A percentile compares a stretch with the other conserved stretches of the same genome.
Evolutionary conservation across 2,888 invertebrate genomes (phyloP).

Genomic region (Eretmocerus hayati): DNA sequence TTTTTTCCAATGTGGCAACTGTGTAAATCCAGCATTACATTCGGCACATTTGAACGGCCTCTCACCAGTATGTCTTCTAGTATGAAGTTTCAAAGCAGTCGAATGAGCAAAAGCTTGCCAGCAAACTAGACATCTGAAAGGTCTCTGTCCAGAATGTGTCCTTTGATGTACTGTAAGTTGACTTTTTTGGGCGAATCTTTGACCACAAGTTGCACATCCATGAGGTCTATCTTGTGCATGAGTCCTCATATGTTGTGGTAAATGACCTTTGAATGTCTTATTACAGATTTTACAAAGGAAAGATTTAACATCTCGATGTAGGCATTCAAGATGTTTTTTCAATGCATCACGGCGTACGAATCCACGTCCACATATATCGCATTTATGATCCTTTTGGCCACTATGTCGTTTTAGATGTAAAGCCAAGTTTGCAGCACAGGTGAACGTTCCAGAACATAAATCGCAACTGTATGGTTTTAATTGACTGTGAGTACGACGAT

Average conservation of each 20-base stretch:
- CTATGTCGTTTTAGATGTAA: constrained; percentile 57
- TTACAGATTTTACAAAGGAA: constrained; percentile 76
- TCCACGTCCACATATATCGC: constrained; percentile 72
- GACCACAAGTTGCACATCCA: constrained; percentile 70
- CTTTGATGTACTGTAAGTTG: constrained; percentile 78
- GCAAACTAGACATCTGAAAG: constrained; percentile 76
- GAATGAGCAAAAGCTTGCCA: constrained; percentile 76
- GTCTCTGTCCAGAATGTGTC: constrained; percentile 77
- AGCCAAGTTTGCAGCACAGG: constrained; percentile 49
- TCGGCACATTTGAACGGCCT: constrained; percentile 69
- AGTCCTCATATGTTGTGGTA: constrained; percentile 75
- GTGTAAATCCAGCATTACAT: constrained; percentile 65
- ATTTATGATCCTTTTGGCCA: constrained; percentile 68
- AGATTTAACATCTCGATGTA: constrained; percentile 66
- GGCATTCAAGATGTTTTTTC: constrained; percentile 68
- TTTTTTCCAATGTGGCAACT: constrained; percentile 79
- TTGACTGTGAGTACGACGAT: constrained; percentile 67
- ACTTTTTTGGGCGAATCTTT: constrained; percentile 74
- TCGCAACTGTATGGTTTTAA: constrained; percentile 66
- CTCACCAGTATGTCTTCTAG: constrained; percentile 77
- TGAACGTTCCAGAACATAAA: constrained; percentile 65
- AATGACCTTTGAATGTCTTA: constrained; percentile 72
- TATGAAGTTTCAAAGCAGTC: constrained; percentile 76
- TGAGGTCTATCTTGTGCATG: constrained; percentile 72
- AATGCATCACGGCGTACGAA: constrained; percentile 70